These are phyloP conservation scores for Musca domestica DNA, from an alignment of 1,140 invertebrate genomes.

Conservation along the genomic window DNA sequence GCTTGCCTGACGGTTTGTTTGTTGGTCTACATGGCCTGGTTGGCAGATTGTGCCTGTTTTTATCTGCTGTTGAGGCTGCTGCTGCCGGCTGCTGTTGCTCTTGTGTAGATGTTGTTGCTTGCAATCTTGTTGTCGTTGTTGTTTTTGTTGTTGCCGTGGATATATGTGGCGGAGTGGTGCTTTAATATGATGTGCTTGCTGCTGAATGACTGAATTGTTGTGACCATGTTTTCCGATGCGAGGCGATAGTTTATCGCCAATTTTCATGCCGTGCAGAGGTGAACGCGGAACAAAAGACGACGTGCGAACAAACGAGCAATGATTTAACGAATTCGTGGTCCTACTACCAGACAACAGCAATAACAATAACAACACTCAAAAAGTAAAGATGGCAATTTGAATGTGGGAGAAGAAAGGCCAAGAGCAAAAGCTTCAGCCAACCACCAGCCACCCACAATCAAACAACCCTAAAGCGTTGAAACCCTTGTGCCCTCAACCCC, in stretches of 20 bases:
- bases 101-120: conserved; percentile 29
- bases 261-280: conserved; percentile 55
- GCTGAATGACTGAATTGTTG: conserved; percentile 27
- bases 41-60: conserved; percentile 13
- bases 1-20: background rate
- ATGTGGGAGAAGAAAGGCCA: conserved; percentile 3
- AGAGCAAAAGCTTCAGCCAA: background rate
- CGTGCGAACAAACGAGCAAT: conserved; percentile 30
- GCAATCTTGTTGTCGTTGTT: background rate
- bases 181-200: conserved; percentile 16
- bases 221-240: conserved; percentile 53
- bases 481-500: too few relatives aligned
- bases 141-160: background rate
- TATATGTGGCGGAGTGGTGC: conserved; percentile 7
- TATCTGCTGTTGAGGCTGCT: conserved; percentile 32
- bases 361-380: conserved; percentile 13
- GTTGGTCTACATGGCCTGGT: conserved; percentile 3
- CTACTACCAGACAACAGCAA: background rate
- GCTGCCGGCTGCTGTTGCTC: conserved; percentile 8
- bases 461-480: too few relatives aligned
- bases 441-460: background rate
- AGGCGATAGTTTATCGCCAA: conserved; percentile 55
- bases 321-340: background rate
- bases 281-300: conserved; percentile 53
- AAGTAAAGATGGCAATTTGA: background rate